Percentiles rank a stretch among this genome's conserved stretches.
phyloP scores from a whole-genome alignment of 64 coral and sea anemone species.

The Montipora efflorescens region DNA sequence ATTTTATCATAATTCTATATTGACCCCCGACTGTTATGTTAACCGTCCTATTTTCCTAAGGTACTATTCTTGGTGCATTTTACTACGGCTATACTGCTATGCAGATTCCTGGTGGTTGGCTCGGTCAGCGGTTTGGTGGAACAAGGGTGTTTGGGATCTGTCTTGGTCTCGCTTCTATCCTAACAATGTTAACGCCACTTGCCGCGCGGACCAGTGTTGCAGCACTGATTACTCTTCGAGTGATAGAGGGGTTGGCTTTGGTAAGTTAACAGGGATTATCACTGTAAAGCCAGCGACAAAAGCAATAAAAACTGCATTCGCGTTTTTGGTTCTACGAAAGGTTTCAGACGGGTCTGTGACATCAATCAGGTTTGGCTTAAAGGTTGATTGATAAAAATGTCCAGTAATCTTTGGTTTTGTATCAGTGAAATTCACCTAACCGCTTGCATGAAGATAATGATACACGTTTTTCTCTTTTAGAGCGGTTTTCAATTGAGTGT shows the following conservation, averaged over 20 bases:
- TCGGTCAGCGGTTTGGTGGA: conserved; percentile 92
- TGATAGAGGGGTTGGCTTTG: conserved; percentile 89
- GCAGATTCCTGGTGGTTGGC: conserved; percentile 95
- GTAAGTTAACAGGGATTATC: conserved; percentile 32
- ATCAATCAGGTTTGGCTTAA: no score
- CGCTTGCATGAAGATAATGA: no score
- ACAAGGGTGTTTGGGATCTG: conserved; percentile 93
- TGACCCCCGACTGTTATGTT: neutral
- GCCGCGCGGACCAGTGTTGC: conserved; percentile 89
- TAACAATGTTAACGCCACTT: conserved; percentile 93
- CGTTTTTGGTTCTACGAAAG: no score
- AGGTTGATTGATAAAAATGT: no score
- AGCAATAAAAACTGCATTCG: no score
- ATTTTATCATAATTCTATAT: no score
- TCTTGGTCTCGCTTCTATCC: conserved; percentile 88
- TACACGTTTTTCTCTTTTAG: no score
- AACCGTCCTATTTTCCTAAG: conserved; percentile 9
- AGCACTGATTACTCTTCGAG: conserved; percentile 83
- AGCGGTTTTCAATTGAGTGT: no score
- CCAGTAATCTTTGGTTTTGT: no score
- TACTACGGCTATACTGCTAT: conserved; percentile 97
- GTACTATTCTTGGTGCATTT: conserved; percentile 94
- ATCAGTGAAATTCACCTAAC: no score
- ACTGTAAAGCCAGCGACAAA: no score
- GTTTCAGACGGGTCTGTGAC: no score